Percentiles rank a stretch among this genome's conserved stretches.
phyloP scores from a whole-genome alignment of 2,888 invertebrate species.

The Ichneumon xanthorius region DNA sequence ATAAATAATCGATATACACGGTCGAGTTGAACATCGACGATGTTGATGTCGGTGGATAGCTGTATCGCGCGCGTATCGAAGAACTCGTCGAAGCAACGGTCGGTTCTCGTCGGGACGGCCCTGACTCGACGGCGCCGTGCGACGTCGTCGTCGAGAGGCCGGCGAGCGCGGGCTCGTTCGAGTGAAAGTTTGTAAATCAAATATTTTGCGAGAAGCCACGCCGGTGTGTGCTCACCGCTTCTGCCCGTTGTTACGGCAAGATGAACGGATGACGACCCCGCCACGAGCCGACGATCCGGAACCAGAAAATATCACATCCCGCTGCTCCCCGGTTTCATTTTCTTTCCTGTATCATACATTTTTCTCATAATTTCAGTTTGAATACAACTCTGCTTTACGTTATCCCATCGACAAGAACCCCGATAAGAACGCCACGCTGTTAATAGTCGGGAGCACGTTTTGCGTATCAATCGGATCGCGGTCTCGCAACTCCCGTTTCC shows the following conservation, averaged over 20 bases:
- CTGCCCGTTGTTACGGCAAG: constrained; percentile 10
- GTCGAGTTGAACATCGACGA: neutral
- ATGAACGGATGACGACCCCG: neutral
- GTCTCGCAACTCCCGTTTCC: neutral
- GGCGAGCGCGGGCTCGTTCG: constrained; percentile 52
- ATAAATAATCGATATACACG: neutral
- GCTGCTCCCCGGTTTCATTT: neutral
- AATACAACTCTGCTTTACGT: neutral
- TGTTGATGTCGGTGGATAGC: neutral
- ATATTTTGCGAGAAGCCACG: constrained; percentile 63
- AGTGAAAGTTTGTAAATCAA: constrained; percentile 74
- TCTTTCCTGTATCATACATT: neutral
- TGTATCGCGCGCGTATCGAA: neutral
- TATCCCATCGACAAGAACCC: neutral
- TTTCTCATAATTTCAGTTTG: neutral
- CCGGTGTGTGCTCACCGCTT: neutral
- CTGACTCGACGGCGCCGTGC: constrained; percentile 69
- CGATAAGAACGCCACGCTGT: neutral
- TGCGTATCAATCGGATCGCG: neutral
- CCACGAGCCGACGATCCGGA: neutral
- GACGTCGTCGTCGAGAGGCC: constrained; percentile 51
- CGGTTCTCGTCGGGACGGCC: constrained; percentile 63
- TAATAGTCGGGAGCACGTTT: constrained; percentile 1
- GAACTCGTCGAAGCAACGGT: constrained; percentile 35
- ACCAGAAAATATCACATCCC: neutral